These are phyloP conservation scores for Lithobius niger DNA, from an alignment of 1,140 invertebrate genomes.

Conservation along the genomic window DNA sequence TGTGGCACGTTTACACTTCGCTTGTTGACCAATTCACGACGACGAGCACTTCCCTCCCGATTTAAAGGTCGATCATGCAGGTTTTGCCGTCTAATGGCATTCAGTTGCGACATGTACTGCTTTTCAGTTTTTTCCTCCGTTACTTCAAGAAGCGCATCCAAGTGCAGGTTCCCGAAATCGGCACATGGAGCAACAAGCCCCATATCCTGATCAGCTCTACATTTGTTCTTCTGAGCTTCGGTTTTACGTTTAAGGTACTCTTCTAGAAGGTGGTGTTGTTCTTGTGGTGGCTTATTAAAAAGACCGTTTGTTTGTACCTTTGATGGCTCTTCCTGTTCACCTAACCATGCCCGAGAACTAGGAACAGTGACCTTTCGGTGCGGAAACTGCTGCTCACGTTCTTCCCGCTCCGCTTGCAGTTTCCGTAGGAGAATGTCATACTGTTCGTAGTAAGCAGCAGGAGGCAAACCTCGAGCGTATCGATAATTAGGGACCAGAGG, in stretches of 20 bases:
- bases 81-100: conserved; percentile 5
- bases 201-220: background rate
- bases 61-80: background rate
- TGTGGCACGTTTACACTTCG: background rate
- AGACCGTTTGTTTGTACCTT: background rate
- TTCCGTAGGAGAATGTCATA: no score
- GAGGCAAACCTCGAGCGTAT: no score
- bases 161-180: background rate
- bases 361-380: no score
- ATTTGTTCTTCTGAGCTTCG: background rate
- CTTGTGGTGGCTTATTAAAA: background rate
- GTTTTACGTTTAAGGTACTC: background rate
- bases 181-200: background rate
- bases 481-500: no score
- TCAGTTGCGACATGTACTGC: background rate
- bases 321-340: no score
- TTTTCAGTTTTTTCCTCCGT: background rate
- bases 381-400: no score
- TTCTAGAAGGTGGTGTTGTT: background rate
- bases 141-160: background rate
- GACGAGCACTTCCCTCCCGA: background rate
- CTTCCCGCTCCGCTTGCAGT: no score
- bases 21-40: no score
- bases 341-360: no score
- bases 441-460: no score